phyloP scores from a whole-genome alignment of 1,140 invertebrate genomes.

The Pantala flavescens region DNA sequence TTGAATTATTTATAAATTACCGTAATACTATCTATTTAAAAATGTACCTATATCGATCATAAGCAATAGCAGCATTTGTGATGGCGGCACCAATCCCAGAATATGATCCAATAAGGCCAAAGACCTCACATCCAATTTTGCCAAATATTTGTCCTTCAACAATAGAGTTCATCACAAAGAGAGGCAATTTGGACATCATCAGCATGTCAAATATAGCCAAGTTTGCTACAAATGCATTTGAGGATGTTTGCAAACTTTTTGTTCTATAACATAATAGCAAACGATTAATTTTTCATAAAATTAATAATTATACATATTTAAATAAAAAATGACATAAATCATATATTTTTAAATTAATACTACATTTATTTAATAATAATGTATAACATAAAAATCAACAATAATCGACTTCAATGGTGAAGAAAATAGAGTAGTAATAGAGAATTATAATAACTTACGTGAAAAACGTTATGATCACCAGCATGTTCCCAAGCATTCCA shows the following conservation, averaged over 20 bases:
- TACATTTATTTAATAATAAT: background rate
- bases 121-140: constrained; percentile 58
- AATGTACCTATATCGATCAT: constrained; percentile 57
- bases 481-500: constrained; percentile 61
- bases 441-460: constrained; percentile 51
- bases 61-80: constrained; percentile 63
- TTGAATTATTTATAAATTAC: background rate
- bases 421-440: constrained; percentile 28
- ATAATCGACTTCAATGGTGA: background rate
- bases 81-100: constrained; percentile 61
- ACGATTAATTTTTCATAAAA: background rate
- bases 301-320: background rate
- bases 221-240: constrained; percentile 70
- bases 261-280: constrained; percentile 34
- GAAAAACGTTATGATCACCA: constrained; percentile 72
- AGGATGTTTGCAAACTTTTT: constrained; percentile 60
- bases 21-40: too few species aligned
- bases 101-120: constrained; percentile 51
- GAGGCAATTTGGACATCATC: constrained; percentile 64
- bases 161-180: constrained; percentile 57
- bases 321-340: background rate
- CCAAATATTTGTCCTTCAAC: constrained; percentile 52
- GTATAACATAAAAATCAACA: background rate
- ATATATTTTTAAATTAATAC: constrained; percentile 21
- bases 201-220: constrained; percentile 62